Evolutionary conservation across 2,888 invertebrate species (phyloP).

Genomic region (Gastrophysa polygoni): DNA sequence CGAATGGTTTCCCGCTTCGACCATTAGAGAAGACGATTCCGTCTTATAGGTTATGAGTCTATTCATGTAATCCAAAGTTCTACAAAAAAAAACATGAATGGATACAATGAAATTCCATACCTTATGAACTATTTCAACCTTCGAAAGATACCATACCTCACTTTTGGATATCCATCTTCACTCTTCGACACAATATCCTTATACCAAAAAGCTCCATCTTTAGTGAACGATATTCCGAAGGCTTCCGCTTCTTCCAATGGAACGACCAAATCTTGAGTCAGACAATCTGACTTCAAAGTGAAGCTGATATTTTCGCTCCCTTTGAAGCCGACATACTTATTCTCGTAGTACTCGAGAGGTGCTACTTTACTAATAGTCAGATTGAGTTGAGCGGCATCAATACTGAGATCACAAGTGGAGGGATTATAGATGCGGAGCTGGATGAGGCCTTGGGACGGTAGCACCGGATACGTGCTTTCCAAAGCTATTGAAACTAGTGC

Average conservation of each 20-base stretch:
- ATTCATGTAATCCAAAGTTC: conserved; percentile 25
- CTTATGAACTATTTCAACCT: neutral
- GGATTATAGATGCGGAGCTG: conserved; percentile 77
- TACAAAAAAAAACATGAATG: conserved; percentile 22
- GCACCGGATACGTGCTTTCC: conserved; percentile 70
- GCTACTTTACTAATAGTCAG: neutral
- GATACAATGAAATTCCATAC: neutral
- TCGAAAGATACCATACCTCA: conserved; percentile 57
- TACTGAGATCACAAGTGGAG: conserved; percentile 58
- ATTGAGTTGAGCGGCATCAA: conserved; percentile 4
- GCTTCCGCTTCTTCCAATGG: conserved; percentile 32
- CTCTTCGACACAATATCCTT: conserved; percentile 61
- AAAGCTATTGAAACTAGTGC: conserved; percentile 81
- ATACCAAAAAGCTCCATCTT: conserved; percentile 41
- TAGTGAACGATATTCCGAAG: conserved; percentile 37
- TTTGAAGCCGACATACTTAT: conserved; percentile 22
- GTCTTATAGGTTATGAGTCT: conserved; percentile 16
- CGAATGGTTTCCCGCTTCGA: conserved; percentile 22
- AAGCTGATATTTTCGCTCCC: conserved; percentile 17
- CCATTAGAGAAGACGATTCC: neutral
- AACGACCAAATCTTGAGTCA: neutral
- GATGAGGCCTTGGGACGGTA: conserved; percentile 64
- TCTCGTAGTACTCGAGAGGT: conserved; percentile 19
- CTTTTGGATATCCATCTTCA: conserved; percentile 63
- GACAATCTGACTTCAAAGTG: conserved; percentile 10